A percentile compares a stretch with the other conserved stretches of the same genome.
Conservation (phyloP, 1,140 invertebrate genomes). For the Eubasilissa regina region DNA sequence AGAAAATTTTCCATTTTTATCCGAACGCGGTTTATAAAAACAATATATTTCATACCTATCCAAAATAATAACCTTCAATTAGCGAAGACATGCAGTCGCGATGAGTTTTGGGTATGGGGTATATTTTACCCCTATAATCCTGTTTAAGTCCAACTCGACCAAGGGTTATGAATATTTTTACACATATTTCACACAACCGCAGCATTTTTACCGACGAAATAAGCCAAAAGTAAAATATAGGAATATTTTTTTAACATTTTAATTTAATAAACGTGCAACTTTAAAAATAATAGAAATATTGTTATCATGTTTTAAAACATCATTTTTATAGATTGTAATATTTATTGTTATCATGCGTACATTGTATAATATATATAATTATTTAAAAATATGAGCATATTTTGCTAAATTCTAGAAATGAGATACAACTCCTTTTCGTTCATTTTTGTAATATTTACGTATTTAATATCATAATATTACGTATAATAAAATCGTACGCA, state of each 20-base stretch:
- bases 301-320: no score
- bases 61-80: conserved; percentile 60
- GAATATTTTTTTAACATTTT: conserved; percentile 6
- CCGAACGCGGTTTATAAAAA: neutral
- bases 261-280: conserved; percentile 18
- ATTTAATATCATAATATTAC: no score
- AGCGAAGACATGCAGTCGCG: conserved; percentile 48
- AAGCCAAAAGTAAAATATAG: conserved; percentile 28
- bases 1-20: no score
- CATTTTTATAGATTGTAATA: no score
- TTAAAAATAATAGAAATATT: no score
- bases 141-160: conserved; percentile 46
- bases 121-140: conserved; percentile 57
- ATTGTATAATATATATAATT: no score
- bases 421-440: no score
- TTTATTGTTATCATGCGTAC: no score
- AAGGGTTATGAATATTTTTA: conserved; percentile 56
- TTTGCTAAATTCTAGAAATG: no score
- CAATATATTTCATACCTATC: neutral
- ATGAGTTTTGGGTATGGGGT: conserved; percentile 14
- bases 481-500: no score
- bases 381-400: no score
- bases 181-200: conserved; percentile 42
- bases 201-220: conserved; percentile 2
- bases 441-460: no score